phyloP scores from a whole-genome alignment of 2,888 invertebrate genomes.

The Andrena praecox region DNA sequence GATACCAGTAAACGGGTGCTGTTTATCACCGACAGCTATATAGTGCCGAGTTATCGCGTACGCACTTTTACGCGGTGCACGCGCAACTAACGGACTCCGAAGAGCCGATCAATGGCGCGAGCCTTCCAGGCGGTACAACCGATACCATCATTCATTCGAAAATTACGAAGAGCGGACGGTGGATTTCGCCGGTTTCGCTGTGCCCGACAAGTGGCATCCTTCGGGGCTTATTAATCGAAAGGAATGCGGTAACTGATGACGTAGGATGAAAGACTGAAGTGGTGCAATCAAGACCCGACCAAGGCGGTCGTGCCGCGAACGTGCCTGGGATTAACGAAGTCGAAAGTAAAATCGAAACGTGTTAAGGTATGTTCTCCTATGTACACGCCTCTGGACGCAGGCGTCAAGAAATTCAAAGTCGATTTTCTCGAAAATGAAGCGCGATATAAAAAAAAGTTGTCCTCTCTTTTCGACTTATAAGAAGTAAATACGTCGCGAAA shows the following conservation, averaged over 20 bases:
- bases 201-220: neutral
- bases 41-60: conserved; percentile 18
- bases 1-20: neutral
- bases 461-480: too few species aligned
- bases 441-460: too few species aligned
- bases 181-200: neutral
- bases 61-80: conserved; percentile 23
- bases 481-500: too few species aligned
- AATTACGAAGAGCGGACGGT: neutral
- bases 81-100: conserved; percentile 18
- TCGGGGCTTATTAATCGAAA: conserved; percentile 12
- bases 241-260: conserved; percentile 23
- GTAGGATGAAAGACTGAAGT: neutral
- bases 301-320: neutral
- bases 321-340: neutral
- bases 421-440: too few species aligned
- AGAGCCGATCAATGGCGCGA: conserved; percentile 45
- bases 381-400: too few species aligned
- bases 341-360: neutral
- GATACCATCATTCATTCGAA: neutral
- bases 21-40: conserved; percentile 15
- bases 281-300: conserved; percentile 6
- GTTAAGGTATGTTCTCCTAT: too few species aligned
- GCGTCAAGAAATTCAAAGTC: too few species aligned
- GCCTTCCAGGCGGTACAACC: neutral